These are phyloP conservation scores for Osmerus mordax DNA, from an alignment of 2,113 vertebrate genomes.

Conservation along the genomic window DNA sequence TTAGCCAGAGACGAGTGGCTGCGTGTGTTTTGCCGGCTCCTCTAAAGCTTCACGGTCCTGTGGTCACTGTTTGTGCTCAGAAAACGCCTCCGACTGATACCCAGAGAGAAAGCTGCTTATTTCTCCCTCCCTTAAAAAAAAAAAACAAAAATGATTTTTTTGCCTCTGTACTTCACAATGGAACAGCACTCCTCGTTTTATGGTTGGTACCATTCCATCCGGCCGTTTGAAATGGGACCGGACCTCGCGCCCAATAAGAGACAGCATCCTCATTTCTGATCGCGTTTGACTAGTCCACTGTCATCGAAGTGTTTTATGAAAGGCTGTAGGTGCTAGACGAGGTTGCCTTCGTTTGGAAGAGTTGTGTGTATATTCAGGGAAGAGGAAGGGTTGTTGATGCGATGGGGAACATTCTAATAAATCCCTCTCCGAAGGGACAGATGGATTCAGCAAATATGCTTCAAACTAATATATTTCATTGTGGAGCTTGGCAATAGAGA, in stretches of 20 bases:
- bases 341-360: conserved; percentile 59
- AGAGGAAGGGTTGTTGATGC: conserved; percentile 52
- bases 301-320: conserved; percentile 59
- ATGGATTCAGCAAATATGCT: conserved; percentile 56
- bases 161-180: conserved; percentile 41
- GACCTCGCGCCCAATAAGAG: conserved; percentile 20
- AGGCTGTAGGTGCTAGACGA: conserved; percentile 49
- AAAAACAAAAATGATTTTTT: conserved; percentile 33
- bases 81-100: conserved; percentile 69
- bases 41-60: conserved; percentile 77
- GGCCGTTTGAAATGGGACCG: neutral
- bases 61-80: conserved; percentile 71
- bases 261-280: conserved; percentile 16
- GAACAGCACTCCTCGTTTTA: conserved; percentile 35
- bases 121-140: conserved; percentile 25
- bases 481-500: conserved; percentile 51
- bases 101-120: conserved; percentile 72
- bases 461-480: conserved; percentile 60
- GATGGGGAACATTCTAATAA: conserved; percentile 54
- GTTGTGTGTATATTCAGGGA: conserved; percentile 57
- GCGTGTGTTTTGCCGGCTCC: conserved; percentile 67
- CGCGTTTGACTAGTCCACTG: conserved; percentile 21
- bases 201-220: conserved; percentile 9
- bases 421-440: conserved; percentile 60
- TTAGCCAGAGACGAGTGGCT: conserved; percentile 69